Conservation (phyloP, 1,140 invertebrate genomes). For the Calosoma granatense region DNA sequence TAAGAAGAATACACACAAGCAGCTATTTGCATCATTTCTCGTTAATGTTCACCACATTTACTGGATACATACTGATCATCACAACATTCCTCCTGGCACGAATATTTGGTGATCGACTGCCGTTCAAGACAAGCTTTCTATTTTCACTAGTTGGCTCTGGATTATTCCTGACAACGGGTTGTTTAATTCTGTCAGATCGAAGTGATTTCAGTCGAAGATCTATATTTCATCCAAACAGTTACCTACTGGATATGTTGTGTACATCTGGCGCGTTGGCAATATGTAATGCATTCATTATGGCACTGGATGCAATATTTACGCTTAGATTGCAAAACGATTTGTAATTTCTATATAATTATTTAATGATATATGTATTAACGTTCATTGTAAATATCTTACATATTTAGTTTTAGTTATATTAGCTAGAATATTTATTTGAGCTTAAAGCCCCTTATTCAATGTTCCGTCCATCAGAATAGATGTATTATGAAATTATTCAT, state of each 20-base stretch:
- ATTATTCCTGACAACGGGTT: slow-evolving; percentile 51
- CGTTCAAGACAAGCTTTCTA: slow-evolving; percentile 50
- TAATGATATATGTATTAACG: no score
- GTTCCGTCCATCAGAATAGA: not conserved
- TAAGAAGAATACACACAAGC: no score
- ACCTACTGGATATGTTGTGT: slow-evolving; percentile 48
- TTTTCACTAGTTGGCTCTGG: slow-evolving; percentile 49
- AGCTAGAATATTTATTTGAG: not conserved
- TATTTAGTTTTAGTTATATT: no score
- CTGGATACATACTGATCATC: slow-evolving; percentile 53
- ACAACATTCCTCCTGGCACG: slow-evolving; percentile 46
- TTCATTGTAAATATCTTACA: no score
- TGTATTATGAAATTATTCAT: not conserved
- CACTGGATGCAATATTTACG: slow-evolving; percentile 41
- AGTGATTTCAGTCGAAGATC: slow-evolving; percentile 35
- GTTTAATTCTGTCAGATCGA: slow-evolving; percentile 26
- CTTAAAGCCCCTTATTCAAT: not conserved
- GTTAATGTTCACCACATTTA: slow-evolving; percentile 44
- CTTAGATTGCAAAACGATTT: slow-evolving; percentile 33
- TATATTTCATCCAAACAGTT: slow-evolving; percentile 42
- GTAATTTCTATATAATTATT: no score
- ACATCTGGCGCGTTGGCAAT: slow-evolving; percentile 44
- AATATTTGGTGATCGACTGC: slow-evolving; percentile 49
- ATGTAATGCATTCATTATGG: slow-evolving; percentile 40
- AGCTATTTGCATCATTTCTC: slow-evolving; percentile 42